These are phyloP conservation scores for Lasaia peninsularis DNA, from an alignment of 1,140 invertebrate genomes.

Conservation along the genomic window DNA sequence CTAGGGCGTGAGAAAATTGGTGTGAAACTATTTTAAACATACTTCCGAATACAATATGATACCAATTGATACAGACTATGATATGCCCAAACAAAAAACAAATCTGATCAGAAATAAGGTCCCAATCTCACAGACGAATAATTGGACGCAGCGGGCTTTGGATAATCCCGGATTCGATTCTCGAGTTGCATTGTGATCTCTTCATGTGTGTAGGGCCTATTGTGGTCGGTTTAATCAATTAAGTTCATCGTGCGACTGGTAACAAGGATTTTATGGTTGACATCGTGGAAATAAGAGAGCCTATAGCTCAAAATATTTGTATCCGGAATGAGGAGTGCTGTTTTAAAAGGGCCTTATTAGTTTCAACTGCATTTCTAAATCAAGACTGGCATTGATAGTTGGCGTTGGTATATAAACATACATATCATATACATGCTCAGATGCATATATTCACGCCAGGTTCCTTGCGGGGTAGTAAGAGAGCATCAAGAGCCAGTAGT, in stretches of 20 bases:
- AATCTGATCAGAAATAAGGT: conserved; percentile 18
- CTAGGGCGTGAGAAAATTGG: background rate
- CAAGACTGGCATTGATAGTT: too few species aligned
- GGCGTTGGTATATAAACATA: too few species aligned
- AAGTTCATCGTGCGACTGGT: conserved; percentile 53
- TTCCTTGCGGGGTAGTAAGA: too few species aligned
- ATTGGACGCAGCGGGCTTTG: conserved; percentile 44
- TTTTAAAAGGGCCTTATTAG: background rate
- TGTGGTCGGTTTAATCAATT: conserved; percentile 57
- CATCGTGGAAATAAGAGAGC: conserved; percentile 17
- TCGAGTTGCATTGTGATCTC: conserved; percentile 37
- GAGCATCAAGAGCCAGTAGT: too few species aligned
- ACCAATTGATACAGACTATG: background rate
- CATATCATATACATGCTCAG: too few species aligned
- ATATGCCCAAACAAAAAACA: conserved; percentile 8
- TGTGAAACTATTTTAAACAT: too few species aligned
- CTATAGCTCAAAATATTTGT: too few species aligned
- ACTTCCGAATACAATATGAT: background rate
- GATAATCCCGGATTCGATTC: conserved; percentile 52
- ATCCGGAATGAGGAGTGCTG: background rate
- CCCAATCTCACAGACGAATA: conserved; percentile 38
- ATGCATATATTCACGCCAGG: too few species aligned
- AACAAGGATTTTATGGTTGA: conserved; percentile 42
- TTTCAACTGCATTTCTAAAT: too few species aligned
- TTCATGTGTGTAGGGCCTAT: conserved; percentile 41